Evolutionary conservation across 2,888 invertebrate genomes (phyloP), one percentile per base, ranked within the genome.

Genomic region (Embidobia sp.): DNA sequence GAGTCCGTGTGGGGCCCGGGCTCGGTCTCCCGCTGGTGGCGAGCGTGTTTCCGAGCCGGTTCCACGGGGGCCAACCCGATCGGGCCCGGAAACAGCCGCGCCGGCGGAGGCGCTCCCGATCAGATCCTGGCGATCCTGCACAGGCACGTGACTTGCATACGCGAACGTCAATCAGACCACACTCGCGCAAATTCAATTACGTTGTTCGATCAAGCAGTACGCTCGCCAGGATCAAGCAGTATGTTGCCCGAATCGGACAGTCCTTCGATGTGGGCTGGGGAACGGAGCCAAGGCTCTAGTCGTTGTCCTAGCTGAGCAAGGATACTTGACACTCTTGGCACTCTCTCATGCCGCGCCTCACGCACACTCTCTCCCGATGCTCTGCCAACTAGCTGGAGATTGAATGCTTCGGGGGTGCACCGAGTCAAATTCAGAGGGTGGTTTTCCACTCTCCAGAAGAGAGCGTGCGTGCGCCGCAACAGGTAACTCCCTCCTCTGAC

Each of bases 391-490:
- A n/a, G n/a, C 44, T 3, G 26, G 13, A 11, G 51, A 35, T 51
- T 35, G 35, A 51, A 22, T 35, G 35, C 35, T 33, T 11, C 51
- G 35, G 13, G 35, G 26, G 13, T 27, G 46, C 46, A 31, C 29
- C 10, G 6, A 13, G 15, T 5, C 26, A 37, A 27, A 40, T 51
- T 35, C 35, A 16, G 15, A 40, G 37, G n/a, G n/a, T n/a, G n/a
- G n/a, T n/a, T n/a, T n/a, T n/a, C 53, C 53, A 35, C 51, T 35
- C 16, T 10, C 53, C 3, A 37, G 53, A 15, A 26, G 37, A 15
- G 53, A 26, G 53, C 37, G 53, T 53, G 53, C 53, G 53, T 53
- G 53, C 53, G 53, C 37, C 53, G 53, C 53, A 53, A 53, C 53
- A 53, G 53, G 53, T 53, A 53, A 35, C 53, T 53, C 53, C 53